Conservation (phyloP, 2,888 invertebrate genomes). For the Mythimna pallens region DNA sequence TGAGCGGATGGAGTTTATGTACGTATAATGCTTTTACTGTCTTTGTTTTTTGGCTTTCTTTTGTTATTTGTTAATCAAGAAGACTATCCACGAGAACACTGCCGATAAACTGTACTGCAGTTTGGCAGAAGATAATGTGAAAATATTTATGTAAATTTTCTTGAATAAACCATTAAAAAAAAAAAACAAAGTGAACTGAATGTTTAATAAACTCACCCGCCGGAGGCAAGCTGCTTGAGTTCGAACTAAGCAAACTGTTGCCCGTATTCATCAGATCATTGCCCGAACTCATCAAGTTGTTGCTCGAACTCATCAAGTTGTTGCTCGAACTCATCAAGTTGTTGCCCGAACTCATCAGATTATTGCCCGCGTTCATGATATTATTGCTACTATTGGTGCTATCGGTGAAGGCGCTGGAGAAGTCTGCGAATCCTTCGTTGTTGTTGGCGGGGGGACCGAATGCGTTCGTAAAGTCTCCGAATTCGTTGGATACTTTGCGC, state of each 20-base stretch:
- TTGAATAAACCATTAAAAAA: too few relatives aligned
- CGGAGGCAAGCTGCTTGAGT: conserved; percentile 44
- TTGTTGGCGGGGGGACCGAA: conserved; percentile 84
- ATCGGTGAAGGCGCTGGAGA: conserved; percentile 92
- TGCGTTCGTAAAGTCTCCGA: conserved; percentile 95
- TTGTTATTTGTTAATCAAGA: too few relatives aligned
- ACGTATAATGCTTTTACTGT: too few relatives aligned
- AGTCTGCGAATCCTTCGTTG: conserved; percentile 95
- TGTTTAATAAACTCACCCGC: conserved; percentile 16
- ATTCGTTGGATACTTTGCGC: conserved; percentile 86
- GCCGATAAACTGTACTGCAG: too few relatives aligned
- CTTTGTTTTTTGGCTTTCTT: too few relatives aligned
- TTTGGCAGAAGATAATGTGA: too few relatives aligned
- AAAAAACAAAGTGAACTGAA: too few relatives aligned
- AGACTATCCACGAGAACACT: too few relatives aligned
- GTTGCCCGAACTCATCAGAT: conserved; percentile 10
- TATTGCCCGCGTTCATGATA: conserved; percentile 11
- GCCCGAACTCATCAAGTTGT: conserved; percentile 33
- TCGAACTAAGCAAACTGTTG: conserved; percentile 62
- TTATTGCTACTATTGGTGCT: conserved; percentile 39
- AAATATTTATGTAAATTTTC: too few relatives aligned
- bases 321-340: conserved; percentile 15
- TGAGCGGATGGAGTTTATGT: too few relatives aligned
- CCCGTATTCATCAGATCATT: conserved; percentile 37
- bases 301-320: conserved; percentile 27